Percentiles rank a stretch among this genome's conserved stretches.
phyloP scores from a whole-genome alignment of 2,888 invertebrate species.

The Achlya flavicornis region DNA sequence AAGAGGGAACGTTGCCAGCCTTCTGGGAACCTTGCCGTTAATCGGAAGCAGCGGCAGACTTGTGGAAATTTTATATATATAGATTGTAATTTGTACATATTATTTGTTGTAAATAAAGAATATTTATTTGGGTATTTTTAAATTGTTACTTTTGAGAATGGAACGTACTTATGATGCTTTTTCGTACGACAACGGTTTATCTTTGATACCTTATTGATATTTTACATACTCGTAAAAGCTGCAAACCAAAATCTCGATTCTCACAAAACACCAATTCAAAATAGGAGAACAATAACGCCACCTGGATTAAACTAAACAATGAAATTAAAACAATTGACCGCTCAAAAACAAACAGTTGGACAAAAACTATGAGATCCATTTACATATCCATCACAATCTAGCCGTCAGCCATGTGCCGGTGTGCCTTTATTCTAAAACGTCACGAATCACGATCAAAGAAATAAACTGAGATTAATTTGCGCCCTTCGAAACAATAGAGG shows the following conservation, averaged over 20 bases:
- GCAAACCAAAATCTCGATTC: neutral
- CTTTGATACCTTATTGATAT: neutral
- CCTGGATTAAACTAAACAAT: conserved; percentile 8
- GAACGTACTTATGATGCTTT: no score
- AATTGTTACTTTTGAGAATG: no score
- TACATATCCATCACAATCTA: conserved; percentile 67
- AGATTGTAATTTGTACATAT: no score
- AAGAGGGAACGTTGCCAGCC: no score
- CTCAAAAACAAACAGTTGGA: conserved; percentile 21
- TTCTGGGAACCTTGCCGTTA: no score
- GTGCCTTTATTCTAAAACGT: conserved; percentile 66
- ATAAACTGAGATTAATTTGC: conserved; percentile 81
- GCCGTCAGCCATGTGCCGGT: conserved; percentile 56
- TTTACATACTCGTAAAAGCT: neutral
- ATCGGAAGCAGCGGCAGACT: no score
- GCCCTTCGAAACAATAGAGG: conserved; percentile 72
- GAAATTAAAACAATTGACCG: conserved; percentile 21
- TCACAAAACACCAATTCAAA: neutral
- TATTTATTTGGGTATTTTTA: no score
- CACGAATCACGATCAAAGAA: conserved; percentile 70
- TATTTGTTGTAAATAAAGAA: no score
- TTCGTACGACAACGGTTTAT: no score
- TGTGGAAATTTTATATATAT: no score
- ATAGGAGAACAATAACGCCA: conserved; percentile 1
- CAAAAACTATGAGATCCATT: conserved; percentile 53